Base-by-base conservation (phyloP, 2,113 vertebrate genomes). In the Argyrosomus japonicus region DNA sequence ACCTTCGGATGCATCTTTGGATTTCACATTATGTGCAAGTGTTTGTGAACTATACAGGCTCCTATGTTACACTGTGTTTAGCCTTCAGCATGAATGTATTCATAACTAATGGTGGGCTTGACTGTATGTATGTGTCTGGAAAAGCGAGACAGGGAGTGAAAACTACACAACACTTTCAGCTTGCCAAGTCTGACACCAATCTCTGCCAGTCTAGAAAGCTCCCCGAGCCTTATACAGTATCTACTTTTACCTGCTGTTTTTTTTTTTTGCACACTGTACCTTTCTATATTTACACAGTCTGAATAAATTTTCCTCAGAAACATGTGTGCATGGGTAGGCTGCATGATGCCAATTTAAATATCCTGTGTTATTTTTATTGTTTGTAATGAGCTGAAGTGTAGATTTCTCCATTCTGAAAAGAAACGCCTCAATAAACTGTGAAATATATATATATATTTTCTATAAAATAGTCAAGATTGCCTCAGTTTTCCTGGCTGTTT, bases 221-320 rank as follows among this genome's bases (percentile, higher is more conserved):
- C 50, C 5, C 67, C n/a, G 60, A 40, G 65, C 58, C 78, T 81
- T 72, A 68, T 48, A 27, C 78, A 69, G 43, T 68, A 53, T 63
- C 62, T 64, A 8, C 81, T 87, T 87, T 77, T 74, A 82, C 77
- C 62, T 56, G 21, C 36, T 76, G 84, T 77, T 72, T 87, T 80
- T 45, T 81, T 65, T 14, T 43, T 62, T 68, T 23, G 18, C 57
- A 75, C 1, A 48, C 67, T 75, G 67, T 64, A 58, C 18, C 17
- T 25, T 69, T 84, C 70, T 85, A 82, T 87, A 84, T 89, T 82
- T 86, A 86, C 74, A 88, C 78, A 19, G 65, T 18, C 71, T 86
- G 72, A 69, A 77, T 68, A 77, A 53, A 79, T 51, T 9, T 29
- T 48, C 48, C 36, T 40, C 9, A 36, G 11, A 29, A 36, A 62